Conservation (phyloP, 2,888 invertebrate genomes). For the Agrotis ipsilon region DNA sequence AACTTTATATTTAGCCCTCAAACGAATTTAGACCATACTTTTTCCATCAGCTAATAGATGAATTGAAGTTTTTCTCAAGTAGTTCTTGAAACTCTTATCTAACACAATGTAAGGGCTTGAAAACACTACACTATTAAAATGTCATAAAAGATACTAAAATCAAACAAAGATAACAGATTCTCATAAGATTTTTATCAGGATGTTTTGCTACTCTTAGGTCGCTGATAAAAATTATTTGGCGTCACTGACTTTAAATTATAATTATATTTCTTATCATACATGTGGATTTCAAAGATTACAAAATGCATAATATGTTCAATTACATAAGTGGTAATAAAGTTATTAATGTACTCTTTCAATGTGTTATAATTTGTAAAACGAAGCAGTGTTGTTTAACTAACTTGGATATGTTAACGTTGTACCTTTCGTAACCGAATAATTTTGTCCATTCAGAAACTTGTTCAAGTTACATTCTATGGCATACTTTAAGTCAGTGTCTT, state of each 20-base stretch:
- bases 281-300: constrained; percentile 19
- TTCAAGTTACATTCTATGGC: not conserved
- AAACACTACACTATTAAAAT: constrained; percentile 24
- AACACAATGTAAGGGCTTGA: constrained; percentile 9
- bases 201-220: constrained; percentile 29
- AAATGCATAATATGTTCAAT: constrained; percentile 33
- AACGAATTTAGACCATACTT: not conserved
- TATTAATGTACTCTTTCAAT: constrained; percentile 14
- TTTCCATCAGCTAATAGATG: not conserved
- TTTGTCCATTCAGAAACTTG: constrained; percentile 9
- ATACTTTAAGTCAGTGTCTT: constrained; percentile 30
- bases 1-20: not conserved
- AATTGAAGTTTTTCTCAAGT: not conserved
- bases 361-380: not conserved
- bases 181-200: constrained; percentile 44
- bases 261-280: constrained; percentile 38
- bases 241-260: constrained; percentile 26
- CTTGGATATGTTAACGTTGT: constrained; percentile 13
- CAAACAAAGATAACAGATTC: constrained; percentile 44
- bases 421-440: constrained; percentile 28
- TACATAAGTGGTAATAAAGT: constrained; percentile 16
- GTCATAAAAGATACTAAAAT: constrained; percentile 31
- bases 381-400: constrained; percentile 15
- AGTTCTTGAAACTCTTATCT: constrained; percentile 3
- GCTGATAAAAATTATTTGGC: constrained; percentile 33